phyloP scores from a whole-genome alignment of 2,113 vertebrate genomes.

The Grantiella picta region DNA sequence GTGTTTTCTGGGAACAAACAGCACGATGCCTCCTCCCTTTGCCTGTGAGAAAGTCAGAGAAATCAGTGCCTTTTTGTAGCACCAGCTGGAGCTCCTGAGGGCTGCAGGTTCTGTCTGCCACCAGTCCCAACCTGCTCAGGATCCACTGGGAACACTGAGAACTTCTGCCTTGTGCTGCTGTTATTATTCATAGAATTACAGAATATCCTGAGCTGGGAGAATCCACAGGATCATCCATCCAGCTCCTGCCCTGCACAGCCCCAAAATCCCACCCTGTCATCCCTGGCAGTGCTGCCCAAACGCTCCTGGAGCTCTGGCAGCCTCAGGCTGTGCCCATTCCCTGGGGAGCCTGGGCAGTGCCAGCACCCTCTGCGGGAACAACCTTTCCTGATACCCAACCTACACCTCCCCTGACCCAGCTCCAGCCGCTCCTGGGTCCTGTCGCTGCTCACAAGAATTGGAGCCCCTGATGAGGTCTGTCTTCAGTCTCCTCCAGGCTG shows the following conservation, averaged over 20 bases:
- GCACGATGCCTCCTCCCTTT: background rate
- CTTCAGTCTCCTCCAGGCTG: background rate
- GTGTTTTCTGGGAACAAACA: background rate
- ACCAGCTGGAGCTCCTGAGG: background rate
- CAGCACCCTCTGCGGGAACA: background rate
- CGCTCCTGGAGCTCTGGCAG: background rate
- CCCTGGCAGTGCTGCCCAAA: fast-evolving
- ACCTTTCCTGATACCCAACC: background rate
- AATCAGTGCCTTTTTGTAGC: background rate
- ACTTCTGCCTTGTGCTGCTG: background rate
- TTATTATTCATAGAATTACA: background rate
- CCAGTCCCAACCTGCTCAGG: background rate
- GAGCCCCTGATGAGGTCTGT: background rate
- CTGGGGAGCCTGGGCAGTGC: background rate
- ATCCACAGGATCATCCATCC: background rate
- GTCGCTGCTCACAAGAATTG: background rate
- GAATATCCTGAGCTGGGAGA: background rate
- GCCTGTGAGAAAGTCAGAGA: background rate
- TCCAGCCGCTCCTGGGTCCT: fast-evolving
- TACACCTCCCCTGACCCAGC: fast-evolving
- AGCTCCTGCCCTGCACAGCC: background rate
- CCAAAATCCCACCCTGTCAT: background rate
- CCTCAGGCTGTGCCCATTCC: background rate
- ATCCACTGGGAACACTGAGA: background rate
- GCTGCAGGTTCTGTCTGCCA: background rate